These are phyloP conservation scores for Chelonoidis abingdonii DNA, from an alignment of 2,113 vertebrate species.

Conservation along the genomic window DNA sequence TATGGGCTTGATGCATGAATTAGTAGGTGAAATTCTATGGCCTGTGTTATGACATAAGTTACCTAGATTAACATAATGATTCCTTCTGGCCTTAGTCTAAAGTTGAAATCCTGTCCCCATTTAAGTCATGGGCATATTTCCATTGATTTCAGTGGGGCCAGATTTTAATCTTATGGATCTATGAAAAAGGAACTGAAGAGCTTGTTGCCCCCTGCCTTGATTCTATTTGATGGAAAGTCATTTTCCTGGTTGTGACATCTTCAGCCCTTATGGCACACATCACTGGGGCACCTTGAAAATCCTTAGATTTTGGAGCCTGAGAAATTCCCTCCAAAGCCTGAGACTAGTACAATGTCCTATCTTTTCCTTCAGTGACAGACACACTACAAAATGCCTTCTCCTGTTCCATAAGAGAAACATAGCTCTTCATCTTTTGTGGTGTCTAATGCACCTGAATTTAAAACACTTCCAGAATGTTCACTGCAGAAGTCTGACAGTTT, in stretches of 20 bases:
- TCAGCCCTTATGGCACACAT: not conserved
- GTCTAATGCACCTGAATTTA: not conserved
- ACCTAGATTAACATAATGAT: not conserved
- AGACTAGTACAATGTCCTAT: not conserved
- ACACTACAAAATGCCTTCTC: not conserved
- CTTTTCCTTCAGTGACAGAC: not conserved
- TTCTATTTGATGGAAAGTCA: not conserved
- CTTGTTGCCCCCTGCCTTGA: not conserved
- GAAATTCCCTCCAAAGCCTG: not conserved
- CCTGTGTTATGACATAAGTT: not conserved
- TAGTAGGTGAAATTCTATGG: not conserved
- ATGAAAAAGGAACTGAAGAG: not conserved
- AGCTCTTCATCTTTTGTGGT: not conserved
- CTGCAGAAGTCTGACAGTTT: not conserved
- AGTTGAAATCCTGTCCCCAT: not conserved
- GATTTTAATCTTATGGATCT: not conserved
- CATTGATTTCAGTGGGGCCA: not conserved
- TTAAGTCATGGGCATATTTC: not conserved
- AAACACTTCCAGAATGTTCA: not conserved
- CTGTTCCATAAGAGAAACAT: not conserved
- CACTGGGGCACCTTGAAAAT: constrained; percentile 11
- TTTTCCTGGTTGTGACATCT: not conserved
- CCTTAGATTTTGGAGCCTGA: not conserved
- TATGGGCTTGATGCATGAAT: not conserved
- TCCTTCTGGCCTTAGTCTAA: not conserved